Evolutionary conservation across 2,888 invertebrate species (phyloP), one percentile per base, ranked within the genome.

Genomic region (Plebejus melissa): DNA sequence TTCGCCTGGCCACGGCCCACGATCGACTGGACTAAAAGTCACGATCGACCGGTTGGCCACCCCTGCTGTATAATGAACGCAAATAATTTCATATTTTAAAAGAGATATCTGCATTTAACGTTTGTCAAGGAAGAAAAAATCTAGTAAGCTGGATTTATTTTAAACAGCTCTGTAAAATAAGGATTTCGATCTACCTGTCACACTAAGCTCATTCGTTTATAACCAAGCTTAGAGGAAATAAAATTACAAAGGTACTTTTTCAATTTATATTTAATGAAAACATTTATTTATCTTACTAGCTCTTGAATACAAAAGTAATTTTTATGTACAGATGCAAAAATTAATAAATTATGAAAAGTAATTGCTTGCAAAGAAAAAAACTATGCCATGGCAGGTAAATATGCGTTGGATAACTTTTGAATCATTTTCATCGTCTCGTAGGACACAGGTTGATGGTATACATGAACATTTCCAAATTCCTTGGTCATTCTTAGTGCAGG

Each of bases 401-500:
- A 90, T 0, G 81, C 81, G 11, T 79, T 79, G 0, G 88, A 83
- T 69, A 90, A 78, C 74, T 82, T 81, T 74, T 88, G 87, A 28
- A 93, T 90, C 74, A 84, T 80, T 1, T 82, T 79, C 74, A 84
- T 83, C 78, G 88, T 91, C 77, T 84, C 83, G 60, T 79, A 84
- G 0, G 92, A 92, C 65, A 93, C 82, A 1, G 88, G 88, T 78
- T 91, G 93, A 41, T 83, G 82, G 75, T 93, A 92, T 1, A 90
- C 78, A 0, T 88, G 88, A 4, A 87, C 85, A 0, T 84, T 83
- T 0, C 93, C 91, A 1, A 88, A 78, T 72, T 85, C 83, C 0
- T 90, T 89, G 72, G 88, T 77, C 0, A 84, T 76, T 41, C 81
- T 83, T 6, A 91, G 78, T 16, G 82, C 79, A 1, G 91, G 88